A percentile compares a stretch with the other conserved stretches of the same genome.
Evolutionary conservation across 2,797 vertebrate species (phyloP).

Genomic region (Crocidura indochinensis): DNA sequence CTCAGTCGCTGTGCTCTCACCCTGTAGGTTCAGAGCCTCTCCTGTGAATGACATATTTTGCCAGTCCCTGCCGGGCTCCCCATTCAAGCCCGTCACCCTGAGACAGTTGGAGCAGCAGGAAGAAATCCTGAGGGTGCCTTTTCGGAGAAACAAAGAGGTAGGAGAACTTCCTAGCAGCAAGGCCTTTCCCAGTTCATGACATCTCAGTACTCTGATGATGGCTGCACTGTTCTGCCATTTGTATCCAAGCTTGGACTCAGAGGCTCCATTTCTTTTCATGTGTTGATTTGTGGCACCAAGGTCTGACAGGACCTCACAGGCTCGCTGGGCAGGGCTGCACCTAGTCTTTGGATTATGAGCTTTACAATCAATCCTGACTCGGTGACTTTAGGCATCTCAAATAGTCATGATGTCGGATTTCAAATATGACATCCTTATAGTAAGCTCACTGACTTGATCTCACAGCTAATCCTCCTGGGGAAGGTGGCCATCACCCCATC

Average conservation of each 20-base stretch:
- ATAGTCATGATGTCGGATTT: conserved; percentile 19
- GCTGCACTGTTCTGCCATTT: conserved; percentile 21
- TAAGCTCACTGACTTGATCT: neutral
- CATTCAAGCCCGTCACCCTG: conserved; percentile 95
- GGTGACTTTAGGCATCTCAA: no score
- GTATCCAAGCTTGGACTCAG: conserved; percentile 61
- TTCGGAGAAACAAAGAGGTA: conserved; percentile 93
- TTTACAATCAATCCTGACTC: no score
- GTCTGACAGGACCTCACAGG: neutral
- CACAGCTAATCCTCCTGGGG: neutral
- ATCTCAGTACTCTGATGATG: conserved; percentile 49
- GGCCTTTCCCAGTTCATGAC: conserved; percentile 35
- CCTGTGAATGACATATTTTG: conserved; percentile 99
- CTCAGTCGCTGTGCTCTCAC: conserved; percentile 63
- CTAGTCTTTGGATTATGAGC: no score
- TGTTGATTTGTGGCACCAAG: neutral
- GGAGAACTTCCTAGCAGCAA: conserved; percentile 54
- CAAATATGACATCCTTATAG: conserved; percentile 43
- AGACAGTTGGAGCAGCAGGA: conserved; percentile 95
- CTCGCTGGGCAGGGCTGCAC: neutral
- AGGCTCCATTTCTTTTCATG: conserved; percentile 62
- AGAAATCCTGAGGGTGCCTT: conserved; percentile 94
- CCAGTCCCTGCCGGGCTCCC: conserved; percentile 96
- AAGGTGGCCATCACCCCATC: no score
- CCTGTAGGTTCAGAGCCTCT: conserved; percentile 96